Conservation (phyloP, 2,797 vertebrate species). For the Poecile montanus region DNA sequence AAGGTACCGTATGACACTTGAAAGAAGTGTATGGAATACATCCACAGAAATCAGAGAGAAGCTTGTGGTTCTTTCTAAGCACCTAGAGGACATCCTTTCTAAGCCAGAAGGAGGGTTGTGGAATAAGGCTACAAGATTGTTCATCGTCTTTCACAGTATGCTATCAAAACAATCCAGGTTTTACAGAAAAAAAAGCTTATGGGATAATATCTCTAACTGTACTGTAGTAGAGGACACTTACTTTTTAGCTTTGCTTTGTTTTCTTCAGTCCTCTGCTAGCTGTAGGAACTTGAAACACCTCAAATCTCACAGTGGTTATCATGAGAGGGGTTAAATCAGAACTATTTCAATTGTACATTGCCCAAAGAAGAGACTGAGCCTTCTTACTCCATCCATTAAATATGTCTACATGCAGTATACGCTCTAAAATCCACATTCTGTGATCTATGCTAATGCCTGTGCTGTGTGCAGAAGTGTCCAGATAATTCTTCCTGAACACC, state of each 20-base stretch:
- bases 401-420: rapidly evolving
- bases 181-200: not conserved
- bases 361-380: not conserved
- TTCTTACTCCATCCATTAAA: not conserved
- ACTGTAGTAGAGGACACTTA: not conserved
- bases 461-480: not conserved
- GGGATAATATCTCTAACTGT: not conserved
- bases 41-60: not conserved
- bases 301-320: slow-evolving; percentile 16
- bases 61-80: slow-evolving; percentile 12
- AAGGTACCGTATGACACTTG: not conserved
- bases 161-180: not conserved
- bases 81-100: not conserved
- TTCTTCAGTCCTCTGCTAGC: not conserved
- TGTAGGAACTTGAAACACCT: slow-evolving; percentile 31
- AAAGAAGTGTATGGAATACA: slow-evolving; percentile 29
- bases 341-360: not conserved
- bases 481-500: not conserved
- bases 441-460: not conserved
- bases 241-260: not conserved
- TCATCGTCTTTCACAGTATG: not conserved
- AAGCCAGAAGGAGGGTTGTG: not conserved
- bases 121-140: not conserved
- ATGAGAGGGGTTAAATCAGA: not conserved
- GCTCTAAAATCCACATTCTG: not conserved